Percentiles rank a stretch among this genome's conserved stretches.
phyloP scores from a whole-genome alignment of 2,113 vertebrate genomes.

The Anoura caudifer region DNA sequence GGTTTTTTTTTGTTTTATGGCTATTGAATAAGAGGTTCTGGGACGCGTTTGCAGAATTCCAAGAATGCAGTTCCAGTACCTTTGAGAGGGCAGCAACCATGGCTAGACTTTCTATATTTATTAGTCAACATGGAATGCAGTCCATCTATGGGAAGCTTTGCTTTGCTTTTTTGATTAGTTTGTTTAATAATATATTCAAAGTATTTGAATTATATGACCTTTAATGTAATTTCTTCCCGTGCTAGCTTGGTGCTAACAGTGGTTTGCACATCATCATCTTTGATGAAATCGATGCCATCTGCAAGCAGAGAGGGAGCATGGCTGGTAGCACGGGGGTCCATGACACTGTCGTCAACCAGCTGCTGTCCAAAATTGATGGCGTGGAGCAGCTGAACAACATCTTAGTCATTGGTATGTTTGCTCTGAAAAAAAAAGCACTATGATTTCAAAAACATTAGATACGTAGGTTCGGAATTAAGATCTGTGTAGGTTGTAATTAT shows the following conservation, averaged over 20 bases:
- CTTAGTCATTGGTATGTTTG: slow-evolving; percentile 92
- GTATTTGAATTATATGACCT: neutral
- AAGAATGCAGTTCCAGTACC: neutral
- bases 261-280: slow-evolving; percentile 98
- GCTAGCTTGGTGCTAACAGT: slow-evolving; percentile 94
- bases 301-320: slow-evolving; percentile 98
- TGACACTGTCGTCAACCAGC: slow-evolving; percentile 96
- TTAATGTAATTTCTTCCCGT: slow-evolving; percentile 20
- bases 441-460: neutral
- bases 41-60: slow-evolving; percentile 1
- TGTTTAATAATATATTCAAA: slow-evolving; percentile 1
- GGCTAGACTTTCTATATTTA: neutral
- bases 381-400: slow-evolving; percentile 99
- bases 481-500: neutral
- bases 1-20: neutral
- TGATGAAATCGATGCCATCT: slow-evolving; percentile 98
- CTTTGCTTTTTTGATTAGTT: slow-evolving; percentile 13
- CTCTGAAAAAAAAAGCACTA: neutral
- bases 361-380: slow-evolving; percentile 97
- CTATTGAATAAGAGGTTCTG: neutral
- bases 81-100: neutral
- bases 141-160: neutral
- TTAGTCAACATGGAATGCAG: neutral
- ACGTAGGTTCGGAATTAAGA: neutral
- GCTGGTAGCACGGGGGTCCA: slow-evolving; percentile 96